Evolutionary conservation across 1,140 invertebrate genomes (phyloP), one percentile per base, ranked within the genome.

Genomic region (Harpegnathos saltator): DNA sequence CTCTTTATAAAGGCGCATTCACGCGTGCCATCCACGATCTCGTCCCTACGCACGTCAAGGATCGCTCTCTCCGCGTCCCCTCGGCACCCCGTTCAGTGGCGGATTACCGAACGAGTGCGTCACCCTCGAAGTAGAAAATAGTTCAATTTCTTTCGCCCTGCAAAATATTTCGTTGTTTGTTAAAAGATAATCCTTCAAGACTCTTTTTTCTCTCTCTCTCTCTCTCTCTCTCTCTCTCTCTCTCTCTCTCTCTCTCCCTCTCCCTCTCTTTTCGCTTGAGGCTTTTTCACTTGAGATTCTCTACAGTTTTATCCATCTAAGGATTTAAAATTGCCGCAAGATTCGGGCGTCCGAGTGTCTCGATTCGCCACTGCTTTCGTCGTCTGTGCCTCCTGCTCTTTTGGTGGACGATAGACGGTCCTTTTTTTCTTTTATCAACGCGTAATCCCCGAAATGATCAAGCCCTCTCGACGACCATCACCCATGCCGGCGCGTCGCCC

Each of bases 1-100:
- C 38, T 92, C 92, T 94, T 94, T 93, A 93, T 94, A 90, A 92
- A 90, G 89, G 91, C 89, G 93, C 93, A 94, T 94, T 94, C 93
- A 94, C 93, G 93, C 92, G 93, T 94, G 90, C 87, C 88, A 92
- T 85, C 85, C 83, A 78, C 88, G 89, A 92, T 85, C 84, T 48
- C 56, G 17, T 59, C 81, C 82, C 63, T 78, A 88, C 86, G 71
- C 81, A 84, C 85, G 75, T 86, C 89, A 85, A 89, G 89, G 86
- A 88, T 78, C 71, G 71, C 69, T 59, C 44, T 59, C 24, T 44
- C 22, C 44, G 74, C 26, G 44, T 59, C 61, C 14, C 66, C 48
- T 65, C 56, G 33, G 17, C 54, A 17, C 48, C 7, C n/a, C 17
- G 50, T 44, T n/a, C 56, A 78, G 33, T 82, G 15, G 17, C 68